Evolutionary conservation across 2,113 vertebrate genomes (phyloP), one percentile per base, ranked within the genome.

Genomic region (Tyto alba): DNA sequence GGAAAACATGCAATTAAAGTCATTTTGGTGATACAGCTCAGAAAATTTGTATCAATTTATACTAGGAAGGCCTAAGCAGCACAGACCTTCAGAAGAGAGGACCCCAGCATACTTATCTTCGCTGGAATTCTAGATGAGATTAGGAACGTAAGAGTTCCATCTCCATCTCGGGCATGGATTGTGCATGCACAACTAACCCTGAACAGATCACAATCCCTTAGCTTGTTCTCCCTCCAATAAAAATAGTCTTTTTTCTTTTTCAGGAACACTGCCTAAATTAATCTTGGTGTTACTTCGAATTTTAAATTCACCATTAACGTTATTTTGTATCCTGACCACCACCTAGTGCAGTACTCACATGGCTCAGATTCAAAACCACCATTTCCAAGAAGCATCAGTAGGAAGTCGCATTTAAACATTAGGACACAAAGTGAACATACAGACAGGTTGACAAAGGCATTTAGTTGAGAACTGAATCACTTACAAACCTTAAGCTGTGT

Each of bases 401-500:
- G 34, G 43, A 87, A 95, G 38, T 2, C 75, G 52, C 34, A 40
- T 32, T 63, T 15, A 8, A 76, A 38, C 22, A 38, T 6, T 0
- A 63, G 26, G 15, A 52, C 68, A 50, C 29, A 16, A 67, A 74
- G 48, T 3, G 12, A 78, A 22, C 15, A 13, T 2, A 27, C 29
- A 25, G 27, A 16, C 3, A 36, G 40, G 15, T 6, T 68, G 63
- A 48, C 63, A 67, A 9, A 41, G 16, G 75, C 11, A 7, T 43
- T 71, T 13, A 59, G 55, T 7, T 21, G 34, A 76, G 66, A 66
- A 59, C 71, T 30, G 18, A 63, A 56, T 17, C n/a, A 62, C 74
- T 90, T n/a, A 98, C 98, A 90, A 45, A 99, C 99, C 99, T 99
- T 99, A 6, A 99, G 99, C 96, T 99, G 99, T 23, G 99, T 99